Percentiles rank a stretch among this genome's conserved stretches.
phyloP scores from a whole-genome alignment of 1,140 invertebrate genomes.

The Eueides isabella region DNA sequence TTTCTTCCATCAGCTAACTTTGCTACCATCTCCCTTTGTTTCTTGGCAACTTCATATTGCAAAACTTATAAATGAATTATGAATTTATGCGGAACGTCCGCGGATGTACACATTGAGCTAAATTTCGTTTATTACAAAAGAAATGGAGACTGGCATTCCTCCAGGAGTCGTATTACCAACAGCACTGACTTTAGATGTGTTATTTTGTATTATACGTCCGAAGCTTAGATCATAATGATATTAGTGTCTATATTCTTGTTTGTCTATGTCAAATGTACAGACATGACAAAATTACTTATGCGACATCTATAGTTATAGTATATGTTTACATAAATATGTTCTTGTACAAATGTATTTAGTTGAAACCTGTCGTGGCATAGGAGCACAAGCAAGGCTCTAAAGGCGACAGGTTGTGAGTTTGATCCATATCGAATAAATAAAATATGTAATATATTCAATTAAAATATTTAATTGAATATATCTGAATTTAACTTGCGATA shows the following conservation, averaged over 20 bases:
- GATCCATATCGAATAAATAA: no score
- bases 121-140: constrained; percentile 30
- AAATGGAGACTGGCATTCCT: constrained; percentile 11
- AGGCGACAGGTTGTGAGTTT: no score
- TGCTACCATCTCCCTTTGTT: constrained; percentile 25
- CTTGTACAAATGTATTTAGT: no score
- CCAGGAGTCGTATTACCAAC: not conserved
- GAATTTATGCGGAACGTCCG: constrained; percentile 30
- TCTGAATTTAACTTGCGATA: no score
- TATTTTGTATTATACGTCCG: not conserved
- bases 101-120: constrained; percentile 15
- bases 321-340: no score
- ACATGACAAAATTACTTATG: not conserved
- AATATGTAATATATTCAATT: no score
- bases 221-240: constrained; percentile 1
- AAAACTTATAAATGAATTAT: constrained; percentile 40
- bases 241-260: not conserved
- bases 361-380: no score
- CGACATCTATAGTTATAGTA: no score
- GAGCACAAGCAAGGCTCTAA: no score
- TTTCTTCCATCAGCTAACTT: constrained; percentile 23
- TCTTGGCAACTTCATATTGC: constrained; percentile 33
- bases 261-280: not conserved
- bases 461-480: no score
- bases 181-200: not conserved